These are phyloP conservation scores for Bursaphelenchus mucronatus DNA, from an alignment of 1,140 invertebrate genomes.

Conservation along the genomic window DNA sequence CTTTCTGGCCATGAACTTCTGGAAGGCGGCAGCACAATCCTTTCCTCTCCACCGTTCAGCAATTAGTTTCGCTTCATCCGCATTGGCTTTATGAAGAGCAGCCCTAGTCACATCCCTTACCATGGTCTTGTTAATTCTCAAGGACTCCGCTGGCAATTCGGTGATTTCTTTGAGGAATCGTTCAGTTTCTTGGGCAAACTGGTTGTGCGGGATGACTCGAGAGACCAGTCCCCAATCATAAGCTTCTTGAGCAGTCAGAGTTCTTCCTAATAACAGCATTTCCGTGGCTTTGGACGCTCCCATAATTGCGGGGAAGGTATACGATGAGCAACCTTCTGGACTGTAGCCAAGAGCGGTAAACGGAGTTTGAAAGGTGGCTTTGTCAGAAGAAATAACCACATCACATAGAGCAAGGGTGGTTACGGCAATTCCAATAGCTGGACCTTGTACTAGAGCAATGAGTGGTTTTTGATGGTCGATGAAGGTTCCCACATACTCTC, in stretches of 20 bases:
- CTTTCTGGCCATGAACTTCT: constrained; percentile 64
- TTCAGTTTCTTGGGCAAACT: constrained; percentile 64
- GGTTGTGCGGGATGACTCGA: constrained; percentile 67
- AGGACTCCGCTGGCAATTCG: constrained; percentile 62
- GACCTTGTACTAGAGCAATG: constrained; percentile 83
- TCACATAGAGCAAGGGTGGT: constrained; percentile 81
- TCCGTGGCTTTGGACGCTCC: constrained; percentile 75
- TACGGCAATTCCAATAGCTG: constrained; percentile 81
- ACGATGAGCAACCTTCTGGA: constrained; percentile 78
- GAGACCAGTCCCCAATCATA: constrained; percentile 71
- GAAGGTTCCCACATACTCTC: constrained; percentile 72
- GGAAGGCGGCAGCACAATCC: constrained; percentile 67
- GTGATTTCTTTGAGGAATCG: constrained; percentile 22
- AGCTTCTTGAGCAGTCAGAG: constrained; percentile 74
- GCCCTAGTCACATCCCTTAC: constrained; percentile 63
- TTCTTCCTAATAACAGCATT: constrained; percentile 75
- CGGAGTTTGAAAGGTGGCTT: constrained; percentile 79
- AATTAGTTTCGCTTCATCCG: constrained; percentile 66
- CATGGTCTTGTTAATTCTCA: constrained; percentile 66
- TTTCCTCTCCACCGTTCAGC: constrained; percentile 67
- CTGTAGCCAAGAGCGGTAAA: constrained; percentile 75
- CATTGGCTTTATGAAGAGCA: constrained; percentile 65
- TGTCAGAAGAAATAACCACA: constrained; percentile 78
- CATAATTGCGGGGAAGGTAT: constrained; percentile 76
- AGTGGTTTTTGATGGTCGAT: constrained; percentile 84